These are phyloP conservation scores for Pristionchus fissidentatus DNA, from an alignment of 2,888 invertebrate genomes.

Conservation along the genomic window DNA sequence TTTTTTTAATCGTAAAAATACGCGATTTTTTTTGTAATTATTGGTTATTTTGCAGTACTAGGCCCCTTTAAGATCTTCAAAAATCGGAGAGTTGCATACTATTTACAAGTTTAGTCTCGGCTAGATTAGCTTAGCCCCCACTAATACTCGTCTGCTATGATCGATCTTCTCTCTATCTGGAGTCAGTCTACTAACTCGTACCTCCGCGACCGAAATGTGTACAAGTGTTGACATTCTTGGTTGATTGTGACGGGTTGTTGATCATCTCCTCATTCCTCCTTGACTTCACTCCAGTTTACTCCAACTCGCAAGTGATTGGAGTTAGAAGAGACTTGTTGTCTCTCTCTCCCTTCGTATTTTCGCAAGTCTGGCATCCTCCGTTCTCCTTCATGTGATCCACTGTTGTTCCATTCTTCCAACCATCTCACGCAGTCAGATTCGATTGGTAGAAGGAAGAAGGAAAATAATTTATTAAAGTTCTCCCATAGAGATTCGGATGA, in stretches of 20 bases:
- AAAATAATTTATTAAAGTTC: neutral
- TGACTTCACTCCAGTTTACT: neutral
- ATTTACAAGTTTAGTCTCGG: too few relatives aligned
- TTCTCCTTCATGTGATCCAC: slow-evolving; percentile 13
- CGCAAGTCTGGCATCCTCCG: slow-evolving; percentile 11
- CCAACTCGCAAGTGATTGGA: too few relatives aligned
- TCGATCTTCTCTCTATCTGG: slow-evolving; percentile 1
- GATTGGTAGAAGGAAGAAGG: neutral
- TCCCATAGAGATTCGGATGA: neutral
- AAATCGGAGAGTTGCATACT: neutral
- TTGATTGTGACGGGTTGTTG: neutral
- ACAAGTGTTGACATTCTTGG: slow-evolving; percentile 33
- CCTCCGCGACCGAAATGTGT: neutral
- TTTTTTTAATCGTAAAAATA: too few relatives aligned
- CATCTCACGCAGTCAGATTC: neutral
- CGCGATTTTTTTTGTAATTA: neutral
- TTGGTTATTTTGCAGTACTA: neutral
- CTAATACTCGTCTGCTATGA: neutral
- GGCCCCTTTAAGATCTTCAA: too few relatives aligned
- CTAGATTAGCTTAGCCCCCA: neutral
- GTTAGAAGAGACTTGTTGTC: too few relatives aligned
- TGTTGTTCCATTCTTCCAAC: neutral
- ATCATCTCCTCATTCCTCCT: slow-evolving; percentile 29
- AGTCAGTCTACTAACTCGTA: neutral
- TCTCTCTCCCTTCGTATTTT: neutral